Conservation (phyloP, 1,140 invertebrate species). For the Nasonia longicornis region DNA sequence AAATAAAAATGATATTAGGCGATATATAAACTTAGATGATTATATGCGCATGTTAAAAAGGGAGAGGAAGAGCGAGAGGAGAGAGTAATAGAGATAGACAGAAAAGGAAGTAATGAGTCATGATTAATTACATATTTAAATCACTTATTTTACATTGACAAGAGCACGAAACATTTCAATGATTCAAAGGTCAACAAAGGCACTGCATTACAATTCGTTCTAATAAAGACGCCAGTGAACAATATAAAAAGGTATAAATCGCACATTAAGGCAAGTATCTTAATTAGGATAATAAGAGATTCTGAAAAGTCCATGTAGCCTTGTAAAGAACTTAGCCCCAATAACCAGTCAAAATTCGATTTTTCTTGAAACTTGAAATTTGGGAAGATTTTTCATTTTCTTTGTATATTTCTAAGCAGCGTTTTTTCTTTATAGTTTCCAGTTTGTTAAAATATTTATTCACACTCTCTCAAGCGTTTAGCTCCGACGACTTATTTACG, state of each 20-base stretch:
- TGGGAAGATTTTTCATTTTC: slow-evolving; percentile 63
- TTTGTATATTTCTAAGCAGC: slow-evolving; percentile 66
- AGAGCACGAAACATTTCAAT: slow-evolving; percentile 33
- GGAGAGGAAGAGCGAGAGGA: slow-evolving; percentile 45
- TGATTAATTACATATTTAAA: slow-evolving; percentile 39
- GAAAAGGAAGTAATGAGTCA: slow-evolving; percentile 39
- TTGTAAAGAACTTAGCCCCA: slow-evolving; percentile 17
- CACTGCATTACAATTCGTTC: slow-evolving; percentile 41
- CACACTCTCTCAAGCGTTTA: slow-evolving; percentile 63
- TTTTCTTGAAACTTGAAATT: slow-evolving; percentile 47
- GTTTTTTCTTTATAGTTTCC: slow-evolving; percentile 61
- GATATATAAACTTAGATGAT: slow-evolving; percentile 39
- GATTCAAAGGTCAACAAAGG: slow-evolving; percentile 47
- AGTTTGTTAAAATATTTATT: slow-evolving; percentile 68
- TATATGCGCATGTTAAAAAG: slow-evolving; percentile 31
- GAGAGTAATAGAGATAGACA: slow-evolving; percentile 53
- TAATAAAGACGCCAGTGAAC: slow-evolving; percentile 46
- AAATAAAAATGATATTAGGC: slow-evolving; percentile 41
- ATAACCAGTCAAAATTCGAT: slow-evolving; percentile 36
- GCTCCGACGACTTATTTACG: slow-evolving; percentile 54
- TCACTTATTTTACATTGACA: slow-evolving; percentile 41
- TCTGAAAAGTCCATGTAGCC: slow-evolving; percentile 35
- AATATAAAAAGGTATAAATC: slow-evolving; percentile 48
- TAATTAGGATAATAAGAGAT: slow-evolving; percentile 40
- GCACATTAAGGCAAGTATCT: slow-evolving; percentile 46